Evolutionary conservation across 2,797 vertebrate genomes (phyloP).

Genomic region (Poecilia picta): DNA sequence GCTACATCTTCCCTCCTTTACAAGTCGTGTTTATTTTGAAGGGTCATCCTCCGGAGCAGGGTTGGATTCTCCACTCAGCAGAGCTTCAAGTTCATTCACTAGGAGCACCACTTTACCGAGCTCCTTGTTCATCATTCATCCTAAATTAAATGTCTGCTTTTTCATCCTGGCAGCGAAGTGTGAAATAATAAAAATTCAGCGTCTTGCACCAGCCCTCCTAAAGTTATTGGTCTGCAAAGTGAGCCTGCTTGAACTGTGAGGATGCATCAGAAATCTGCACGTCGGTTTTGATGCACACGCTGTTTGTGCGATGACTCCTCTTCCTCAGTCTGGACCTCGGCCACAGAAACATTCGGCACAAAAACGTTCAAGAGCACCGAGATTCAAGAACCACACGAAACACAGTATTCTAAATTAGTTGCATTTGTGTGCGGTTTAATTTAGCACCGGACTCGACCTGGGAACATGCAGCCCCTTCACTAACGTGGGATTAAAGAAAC

Average conservation of each 20-base stretch:
- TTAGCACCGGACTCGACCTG: conserved; percentile 5
- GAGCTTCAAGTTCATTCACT: neutral
- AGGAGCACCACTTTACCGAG: neutral
- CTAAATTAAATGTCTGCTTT: neutral
- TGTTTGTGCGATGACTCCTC: conserved; percentile 31
- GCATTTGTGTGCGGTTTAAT: neutral
- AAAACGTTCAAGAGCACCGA: conserved; percentile 22
- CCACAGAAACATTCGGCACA: conserved; percentile 44
- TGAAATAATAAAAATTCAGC: neutral
- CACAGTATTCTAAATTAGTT: neutral
- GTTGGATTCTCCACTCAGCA: neutral
- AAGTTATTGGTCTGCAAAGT: neutral
- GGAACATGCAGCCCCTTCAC: conserved; percentile 54
- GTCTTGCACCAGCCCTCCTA: neutral
- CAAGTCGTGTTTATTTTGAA: neutral
- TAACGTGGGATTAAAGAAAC: neutral
- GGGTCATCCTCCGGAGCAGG: neutral
- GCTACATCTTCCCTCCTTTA: neutral
- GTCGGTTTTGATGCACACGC: neutral
- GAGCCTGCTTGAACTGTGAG: neutral
- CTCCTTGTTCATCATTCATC: neutral
- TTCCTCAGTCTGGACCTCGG: conserved; percentile 45
- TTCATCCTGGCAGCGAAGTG: neutral
- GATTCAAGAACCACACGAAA: conserved; percentile 29
- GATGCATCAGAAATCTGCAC: neutral